Base-by-base conservation (phyloP, 2,113 vertebrate genomes). In the Eulemur macaco region DNA sequence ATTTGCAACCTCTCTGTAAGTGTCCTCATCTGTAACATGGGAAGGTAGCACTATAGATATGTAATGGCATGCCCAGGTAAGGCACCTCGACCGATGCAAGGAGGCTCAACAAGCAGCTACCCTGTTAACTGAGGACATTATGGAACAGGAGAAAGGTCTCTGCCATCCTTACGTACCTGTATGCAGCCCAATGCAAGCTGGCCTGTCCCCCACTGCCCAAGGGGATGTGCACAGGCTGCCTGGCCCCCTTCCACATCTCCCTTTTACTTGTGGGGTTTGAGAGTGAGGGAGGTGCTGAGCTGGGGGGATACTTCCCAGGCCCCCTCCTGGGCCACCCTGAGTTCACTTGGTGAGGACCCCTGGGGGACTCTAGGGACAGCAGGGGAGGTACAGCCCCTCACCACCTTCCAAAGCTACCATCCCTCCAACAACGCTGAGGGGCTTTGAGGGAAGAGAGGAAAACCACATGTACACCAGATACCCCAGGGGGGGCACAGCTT, bases 81-180 rank as follows among this genome's bases (percentile, higher is more conserved):
- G 68, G 25, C 2, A 31, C 52, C 5, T 11, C 3, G 0, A 4
- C 52, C 14, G 1, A 3, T 37, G 71, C 63, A 39, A 3, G 0
- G 27, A 50, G 15, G 50, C 42, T 52, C 37, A 4, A 17, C 37
- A 50, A 23, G n/a, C n/a, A 54, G 60, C 27, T 1, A 13, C 52
- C 13, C 64, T 71, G n/a, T 14, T 68, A n/a, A 58, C 31, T 12
- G 7, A 21, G 29, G 45, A 25, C 20, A 13, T 2, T 9, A 85
- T 7, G 14, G 27, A 5, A 12, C 13, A 37, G 2, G 37, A 86
- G 5, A 68, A 60, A 58, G 31, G 0, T 50, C 47, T 54, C 58
- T 27, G 14, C 69, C 58, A 37, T 31, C 54, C 60, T 71, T 1
- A 10, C 12, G 52, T 50, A 54, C 39, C 18, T 76, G 37, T 37